Conservation (phyloP, 2,113 vertebrate genomes). For the Steatornis caripensis region DNA sequence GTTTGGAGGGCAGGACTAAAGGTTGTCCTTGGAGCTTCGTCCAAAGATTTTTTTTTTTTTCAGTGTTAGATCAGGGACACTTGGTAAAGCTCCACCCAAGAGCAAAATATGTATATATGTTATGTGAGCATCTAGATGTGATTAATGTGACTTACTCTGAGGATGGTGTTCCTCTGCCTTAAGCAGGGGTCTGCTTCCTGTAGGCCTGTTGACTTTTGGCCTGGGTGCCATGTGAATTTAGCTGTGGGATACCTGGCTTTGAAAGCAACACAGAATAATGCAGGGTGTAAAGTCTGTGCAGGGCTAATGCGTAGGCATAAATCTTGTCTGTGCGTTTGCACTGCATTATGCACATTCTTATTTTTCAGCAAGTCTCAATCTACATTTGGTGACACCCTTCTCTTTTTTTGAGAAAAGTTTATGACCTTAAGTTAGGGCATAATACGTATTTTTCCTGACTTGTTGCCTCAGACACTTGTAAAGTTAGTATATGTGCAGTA, state of each 20-base stretch:
- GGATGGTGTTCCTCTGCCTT: not conserved
- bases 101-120: not conserved
- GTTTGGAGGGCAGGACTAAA: not conserved
- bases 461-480: rapidly evolving
- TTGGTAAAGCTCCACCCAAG: not conserved
- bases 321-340: not conserved
- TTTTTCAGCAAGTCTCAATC: not conserved
- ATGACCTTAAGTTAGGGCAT: not conserved
- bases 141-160: not conserved
- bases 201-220: not conserved
- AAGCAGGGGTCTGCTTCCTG: not conserved
- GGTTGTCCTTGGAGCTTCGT: not conserved
- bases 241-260: not conserved
- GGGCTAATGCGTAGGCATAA: not conserved
- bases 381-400: not conserved
- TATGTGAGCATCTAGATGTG: not conserved
- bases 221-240: not conserved
- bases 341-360: rapidly evolving
- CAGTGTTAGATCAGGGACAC: not conserved
- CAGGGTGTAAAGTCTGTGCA: not conserved
- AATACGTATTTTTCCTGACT: not conserved
- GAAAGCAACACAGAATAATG: not conserved
- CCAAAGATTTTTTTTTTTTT: not conserved
- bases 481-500: not conserved
- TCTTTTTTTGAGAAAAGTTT: not conserved